Evolutionary conservation across 2,888 invertebrate species (phyloP), one percentile per base, ranked within the genome.

Genomic region (Pandemis cinnamomeana): DNA sequence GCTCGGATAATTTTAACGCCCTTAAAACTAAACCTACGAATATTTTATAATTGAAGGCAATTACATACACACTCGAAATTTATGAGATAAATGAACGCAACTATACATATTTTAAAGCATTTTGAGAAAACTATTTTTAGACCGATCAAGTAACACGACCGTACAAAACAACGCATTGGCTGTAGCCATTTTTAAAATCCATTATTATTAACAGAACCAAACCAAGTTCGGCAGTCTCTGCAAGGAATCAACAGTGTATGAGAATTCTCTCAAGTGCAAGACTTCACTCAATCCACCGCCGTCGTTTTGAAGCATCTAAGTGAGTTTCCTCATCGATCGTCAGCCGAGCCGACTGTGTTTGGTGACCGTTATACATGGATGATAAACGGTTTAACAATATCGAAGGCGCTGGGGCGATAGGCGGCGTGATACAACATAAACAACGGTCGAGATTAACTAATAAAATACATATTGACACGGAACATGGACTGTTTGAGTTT

Each of bases 401-500:
- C 46, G 67, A 55, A 71, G 74, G 70, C 64, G 53, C 69, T 64
- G 20, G 44, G 53, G 36, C 70, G 74, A 67, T 62, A 44, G 53
- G 46, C 53, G 46, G 67, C 15, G 41, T 36, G 66, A 51, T 53
- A 53, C 42, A 62, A 46, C 70, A 74, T 62, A 74, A 71, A 74
- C 74, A 71, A 61, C 60, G 48, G 7, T 55, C 71, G 70, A 62
- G 71, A 71, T 71, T 71, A 71, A 74, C 74, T 71, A 74, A 74
- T 71, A 74, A 74, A 73, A 73, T 73, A 73, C 64, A 74, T 71
- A 74, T 74, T 74, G 74, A 67, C 71, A 71, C 41, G 60, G n/a
- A 73, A 70, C 64, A 20, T 48, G 63, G 68, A 42, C 69, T 53
- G 73, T 73, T 66, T 64, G 60, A 48, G 27, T 66, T 64, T 63